Base-by-base conservation (phyloP, 2,113 vertebrate species). In the Mixornis gularis region DNA sequence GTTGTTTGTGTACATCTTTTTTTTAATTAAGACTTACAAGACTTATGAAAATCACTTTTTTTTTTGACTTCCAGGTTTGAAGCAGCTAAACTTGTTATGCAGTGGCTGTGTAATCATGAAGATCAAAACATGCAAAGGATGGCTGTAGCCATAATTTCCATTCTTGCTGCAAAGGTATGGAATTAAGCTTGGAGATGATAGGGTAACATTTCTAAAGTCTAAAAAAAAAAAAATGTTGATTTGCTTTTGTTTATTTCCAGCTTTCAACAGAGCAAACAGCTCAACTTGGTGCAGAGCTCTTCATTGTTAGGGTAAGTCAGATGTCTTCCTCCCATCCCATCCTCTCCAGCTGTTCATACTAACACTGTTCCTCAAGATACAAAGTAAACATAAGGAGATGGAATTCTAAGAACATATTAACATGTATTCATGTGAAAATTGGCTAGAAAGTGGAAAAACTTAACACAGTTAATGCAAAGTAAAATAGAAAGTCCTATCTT, bases 51-150 rank as follows among this genome's bases (percentile, higher is more conserved):
- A 87, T 18, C 6, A 48, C 12, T 65, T 64, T 65, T 91, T 48
- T 93, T 84, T 87, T 82, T 62, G 58, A 58, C 81, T 96, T 89
- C 13, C 96, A 99, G 99, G 95, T 99, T 99, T 97, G 99, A 99
- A 97, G 99, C 99, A 66, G 99, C 99, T 79, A 99, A 99, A 95
- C 98, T 99, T 79, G 99, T 99, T 89, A 99, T 99, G 99, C 99
- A 99, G 97, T 99, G 99, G 99, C 98, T 99, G 66, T 99, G 99
- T 94, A 99, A 99, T 97, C 99, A 99, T 9, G 99, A 99, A 91
- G 99, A 99, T 96, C 99, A 99, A 94, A 99, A 99, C 94, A 99
- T 99, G 99, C 99, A 99, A 97, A 98, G 99, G 95, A 99, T 99
- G 99, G 99, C 99, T 10, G 99, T 99, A 41, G 99, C 99, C 24